A percentile compares a stretch with the other conserved stretches of the same genome.
These are phyloP conservation scores for Standfussiana lucernea DNA, from an alignment of 2,888 invertebrate species.

Conservation along the genomic window DNA sequence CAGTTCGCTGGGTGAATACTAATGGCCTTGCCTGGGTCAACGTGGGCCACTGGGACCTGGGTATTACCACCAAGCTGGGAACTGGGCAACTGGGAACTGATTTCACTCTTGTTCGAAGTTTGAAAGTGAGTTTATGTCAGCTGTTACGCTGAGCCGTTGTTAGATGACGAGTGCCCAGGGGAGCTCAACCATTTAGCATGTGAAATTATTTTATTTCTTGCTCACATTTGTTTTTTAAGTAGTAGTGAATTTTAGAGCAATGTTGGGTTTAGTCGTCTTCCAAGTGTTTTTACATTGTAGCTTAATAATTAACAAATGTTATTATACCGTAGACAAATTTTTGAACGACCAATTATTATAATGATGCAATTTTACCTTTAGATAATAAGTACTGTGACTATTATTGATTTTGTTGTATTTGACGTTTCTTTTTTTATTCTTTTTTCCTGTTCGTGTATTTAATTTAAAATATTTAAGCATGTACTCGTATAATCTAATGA, in stretches of 20 bases:
- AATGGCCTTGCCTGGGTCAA: conserved; percentile 8
- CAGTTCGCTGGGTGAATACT: conserved; percentile 33
- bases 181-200: conserved; percentile 18
- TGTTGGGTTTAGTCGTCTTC: no score
- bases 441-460: no score
- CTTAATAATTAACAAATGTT: neutral
- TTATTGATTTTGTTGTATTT: no score
- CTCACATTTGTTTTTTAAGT: no score
- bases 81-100: conserved; percentile 59
- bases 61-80: conserved; percentile 29
- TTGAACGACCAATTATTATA: no score
- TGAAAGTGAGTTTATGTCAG: conserved; percentile 61
- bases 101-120: conserved; percentile 64
- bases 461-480: no score
- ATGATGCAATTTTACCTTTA: no score
- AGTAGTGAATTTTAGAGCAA: no score
- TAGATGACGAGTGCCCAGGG: conserved; percentile 20
- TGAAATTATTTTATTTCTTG: neutral
- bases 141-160: conserved; percentile 41
- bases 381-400: no score
- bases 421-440: no score
- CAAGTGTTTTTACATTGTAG: neutral
- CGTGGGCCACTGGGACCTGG: conserved; percentile 35
- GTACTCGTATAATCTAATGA: no score
- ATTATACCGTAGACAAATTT: no score